Percentiles rank a stretch among this genome's conserved stretches.
phyloP scores from a whole-genome alignment of 2,888 invertebrate species.

The Boloria selene region DNA sequence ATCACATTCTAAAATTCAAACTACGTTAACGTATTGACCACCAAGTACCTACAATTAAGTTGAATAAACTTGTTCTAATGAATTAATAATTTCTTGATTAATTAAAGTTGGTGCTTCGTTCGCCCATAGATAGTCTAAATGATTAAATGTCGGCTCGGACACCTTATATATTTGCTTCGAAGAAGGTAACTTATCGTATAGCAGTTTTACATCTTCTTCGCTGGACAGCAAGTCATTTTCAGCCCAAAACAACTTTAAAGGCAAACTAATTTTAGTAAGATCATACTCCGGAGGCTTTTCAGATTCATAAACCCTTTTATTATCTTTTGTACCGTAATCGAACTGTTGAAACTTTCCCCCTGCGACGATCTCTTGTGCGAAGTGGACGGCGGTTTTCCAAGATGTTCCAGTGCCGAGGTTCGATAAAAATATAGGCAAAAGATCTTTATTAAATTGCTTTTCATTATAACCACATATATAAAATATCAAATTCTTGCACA shows the following conservation, averaged over 20 bases:
- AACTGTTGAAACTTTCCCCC: conserved; percentile 84
- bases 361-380: conserved; percentile 80
- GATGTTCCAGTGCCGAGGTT: conserved; percentile 90
- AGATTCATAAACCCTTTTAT: conserved; percentile 81
- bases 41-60: neutral
- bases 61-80: conserved; percentile 45
- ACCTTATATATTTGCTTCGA: conserved; percentile 80
- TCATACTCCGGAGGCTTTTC: conserved; percentile 84
- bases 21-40: neutral
- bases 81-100: conserved; percentile 76
- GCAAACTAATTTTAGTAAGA: conserved; percentile 80
- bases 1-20: neutral
- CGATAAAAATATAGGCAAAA: conserved; percentile 86
- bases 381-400: conserved; percentile 87
- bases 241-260: conserved; percentile 85
- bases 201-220: conserved; percentile 80
- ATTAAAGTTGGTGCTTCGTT: conserved; percentile 82
- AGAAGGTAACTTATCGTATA: conserved; percentile 75
- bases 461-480: conserved; percentile 87
- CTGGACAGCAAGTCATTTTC: conserved; percentile 88
- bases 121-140: conserved; percentile 88
- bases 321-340: conserved; percentile 85
- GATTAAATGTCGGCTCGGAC: conserved; percentile 85
- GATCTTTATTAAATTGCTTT: conserved; percentile 85
- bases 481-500: conserved; percentile 89